These are phyloP conservation scores for Campylomormyrus numenius DNA, from an alignment of 2,113 vertebrate genomes.

Conservation along the genomic window DNA sequence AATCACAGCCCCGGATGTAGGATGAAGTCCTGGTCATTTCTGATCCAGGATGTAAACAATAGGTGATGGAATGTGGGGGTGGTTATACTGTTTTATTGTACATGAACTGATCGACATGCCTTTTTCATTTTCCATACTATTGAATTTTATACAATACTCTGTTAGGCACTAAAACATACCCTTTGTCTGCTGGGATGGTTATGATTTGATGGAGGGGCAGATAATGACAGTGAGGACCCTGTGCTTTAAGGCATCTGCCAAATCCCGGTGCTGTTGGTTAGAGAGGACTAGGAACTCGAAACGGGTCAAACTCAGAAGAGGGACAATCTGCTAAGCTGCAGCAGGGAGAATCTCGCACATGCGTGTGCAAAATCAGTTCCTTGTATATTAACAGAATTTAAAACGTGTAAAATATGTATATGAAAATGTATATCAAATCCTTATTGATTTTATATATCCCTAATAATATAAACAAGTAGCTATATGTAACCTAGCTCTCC, in stretches of 20 bases:
- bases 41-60: neutral
- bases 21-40: neutral
- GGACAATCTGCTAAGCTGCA: neutral
- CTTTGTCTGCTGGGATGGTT: neutral
- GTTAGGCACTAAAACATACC: neutral
- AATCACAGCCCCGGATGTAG: neutral
- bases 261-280: neutral
- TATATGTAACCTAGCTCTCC: neutral
- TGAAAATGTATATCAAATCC: constrained; percentile 16
- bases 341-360: neutral
- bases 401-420: constrained; percentile 12
- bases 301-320: neutral
- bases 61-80: neutral
- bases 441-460: constrained; percentile 17
- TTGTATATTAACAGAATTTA: constrained; percentile 9
- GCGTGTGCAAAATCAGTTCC: neutral
- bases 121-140: neutral
- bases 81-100: neutral
- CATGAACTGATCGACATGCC: neutral
- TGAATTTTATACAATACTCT: neutral
- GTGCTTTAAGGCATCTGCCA: neutral
- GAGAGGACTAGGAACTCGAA: neutral
- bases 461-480: neutral
- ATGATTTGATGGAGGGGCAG: neutral
- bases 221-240: neutral